Base-by-base conservation (phyloP, 2,888 invertebrate species). In the Heterodera filipjevi region DNA sequence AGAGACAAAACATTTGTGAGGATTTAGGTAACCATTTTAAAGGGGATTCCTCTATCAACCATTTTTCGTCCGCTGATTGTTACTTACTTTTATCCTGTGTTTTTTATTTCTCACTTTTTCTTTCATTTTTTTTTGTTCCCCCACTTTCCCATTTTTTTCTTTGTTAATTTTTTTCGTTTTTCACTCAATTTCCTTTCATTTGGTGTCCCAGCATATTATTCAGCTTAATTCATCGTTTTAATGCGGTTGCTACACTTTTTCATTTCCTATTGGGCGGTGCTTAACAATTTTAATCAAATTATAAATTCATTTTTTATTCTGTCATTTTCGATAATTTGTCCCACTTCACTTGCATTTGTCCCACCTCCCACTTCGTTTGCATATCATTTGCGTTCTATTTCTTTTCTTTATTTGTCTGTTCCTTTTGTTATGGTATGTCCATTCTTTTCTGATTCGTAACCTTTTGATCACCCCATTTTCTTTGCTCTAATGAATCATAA, bases 301-400 rank as follows among this genome's bases (percentile, higher is more conserved):
- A 53, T 53, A 53, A 53, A 19, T 19, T 19, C 19, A 16, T 16
- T 53, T 27, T 27, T 59, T n/a, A 59, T 27, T 27, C 10, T 59
- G n/a, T n/a, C n/a, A n/a, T 59, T 59, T 49, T 16, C 19, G 3
- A 49, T 49, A 49, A 19, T 19, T 19, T 49, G 16, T 16, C 49
- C 49, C 49, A 12, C 49, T 16, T 16, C 8, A 14, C 16, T 49
- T 49, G 44, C 44, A 10, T 44, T 44, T 44, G 12, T 44, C 44
- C 44, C 44, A 10, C 16, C 49, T 19, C 49, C 49, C 49, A 12
- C 0, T 49, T 49, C 1, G 3, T 49, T 49, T 49, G 49, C 49
- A 49, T 32, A 66, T 66, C 66, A 66, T 66, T 66, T 66, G 3
- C 32, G n/a, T n/a, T n/a, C n/a, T n/a, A 32, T 66, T 19, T 66